phyloP scores from a whole-genome alignment of 1,140 invertebrate species.

The Drosophila teissieri region DNA sequence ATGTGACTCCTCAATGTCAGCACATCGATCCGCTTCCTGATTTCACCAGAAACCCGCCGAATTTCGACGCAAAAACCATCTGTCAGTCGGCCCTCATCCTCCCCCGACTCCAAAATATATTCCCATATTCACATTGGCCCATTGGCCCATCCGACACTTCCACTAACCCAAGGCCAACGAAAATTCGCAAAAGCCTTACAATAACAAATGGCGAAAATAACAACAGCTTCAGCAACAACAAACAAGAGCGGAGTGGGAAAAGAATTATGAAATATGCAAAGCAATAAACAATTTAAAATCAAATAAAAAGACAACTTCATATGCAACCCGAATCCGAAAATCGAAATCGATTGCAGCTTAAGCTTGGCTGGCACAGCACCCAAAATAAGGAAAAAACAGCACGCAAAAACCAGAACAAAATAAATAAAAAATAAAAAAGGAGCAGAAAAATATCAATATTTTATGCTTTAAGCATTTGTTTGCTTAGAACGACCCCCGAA shows the following conservation, averaged over 20 bases:
- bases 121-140: slow-evolving; percentile 23
- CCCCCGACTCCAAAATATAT: not conserved
- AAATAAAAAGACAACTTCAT: slow-evolving; percentile 81
- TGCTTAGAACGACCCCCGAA: slow-evolving; percentile 80
- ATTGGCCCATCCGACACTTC: slow-evolving; percentile 38
- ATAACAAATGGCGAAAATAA: slow-evolving; percentile 43
- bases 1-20: slow-evolving; percentile 23
- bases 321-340: slow-evolving; percentile 57
- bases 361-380: slow-evolving; percentile 38
- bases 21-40: slow-evolving; percentile 24
- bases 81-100: slow-evolving; percentile 19
- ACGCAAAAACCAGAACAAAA: slow-evolving; percentile 19
- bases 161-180: slow-evolving; percentile 25
- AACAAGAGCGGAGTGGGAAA: slow-evolving; percentile 19
- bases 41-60: slow-evolving; percentile 24
- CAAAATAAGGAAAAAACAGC: slow-evolving; percentile 42
- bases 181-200: slow-evolving; percentile 25
- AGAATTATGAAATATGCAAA: slow-evolving; percentile 81
- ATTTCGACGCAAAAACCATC: slow-evolving; percentile 36
- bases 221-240: slow-evolving; percentile 29
- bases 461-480: slow-evolving; percentile 80
- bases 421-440: slow-evolving; percentile 34
- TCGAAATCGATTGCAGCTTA: slow-evolving; percentile 61
- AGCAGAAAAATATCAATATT: slow-evolving; percentile 70
- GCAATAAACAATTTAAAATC: slow-evolving; percentile 82